A percentile compares a stretch with the other conserved stretches of the same genome.
phyloP scores from a whole-genome alignment of 1,140 invertebrate species.

The Zaprionus davidi region DNA sequence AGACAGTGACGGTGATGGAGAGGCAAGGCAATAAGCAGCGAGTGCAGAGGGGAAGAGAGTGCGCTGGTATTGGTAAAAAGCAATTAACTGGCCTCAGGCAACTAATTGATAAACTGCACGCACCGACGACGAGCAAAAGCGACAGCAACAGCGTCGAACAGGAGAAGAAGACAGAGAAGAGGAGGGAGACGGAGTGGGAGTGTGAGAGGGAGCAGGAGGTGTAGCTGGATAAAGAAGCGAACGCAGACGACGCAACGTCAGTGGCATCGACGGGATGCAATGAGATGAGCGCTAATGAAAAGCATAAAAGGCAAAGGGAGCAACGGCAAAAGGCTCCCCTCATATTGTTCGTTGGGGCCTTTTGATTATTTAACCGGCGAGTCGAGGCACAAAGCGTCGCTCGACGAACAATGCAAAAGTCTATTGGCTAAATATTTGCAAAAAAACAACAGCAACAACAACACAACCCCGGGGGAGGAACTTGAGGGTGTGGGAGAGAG shows the following conservation, averaged over 20 bases:
- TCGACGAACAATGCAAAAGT: conserved; percentile 66
- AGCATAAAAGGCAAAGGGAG: conserved; percentile 55
- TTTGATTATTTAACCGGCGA: conserved; percentile 47
- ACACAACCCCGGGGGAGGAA: not conserved
- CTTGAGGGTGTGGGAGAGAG: not conserved
- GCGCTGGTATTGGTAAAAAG: conserved; percentile 43
- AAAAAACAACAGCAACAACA: conserved; percentile 26
- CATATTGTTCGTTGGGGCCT: conserved; percentile 5
- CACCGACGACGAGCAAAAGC: conserved; percentile 15
- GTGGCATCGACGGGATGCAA: conserved; percentile 52
- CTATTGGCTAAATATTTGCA: conserved; percentile 79
- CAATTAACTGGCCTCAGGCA: conserved; percentile 70
- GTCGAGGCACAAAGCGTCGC: conserved; percentile 64
- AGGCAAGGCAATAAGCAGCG: not conserved
- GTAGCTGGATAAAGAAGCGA: not conserved
- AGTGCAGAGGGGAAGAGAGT: too few relatives aligned
- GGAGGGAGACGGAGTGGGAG: not conserved
- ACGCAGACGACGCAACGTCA: conserved; percentile 33
- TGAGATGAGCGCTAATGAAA: conserved; percentile 69
- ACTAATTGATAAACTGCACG: conserved; percentile 80
- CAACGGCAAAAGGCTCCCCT: not conserved
- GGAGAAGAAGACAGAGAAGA: not conserved
- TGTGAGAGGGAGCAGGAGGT: not conserved
- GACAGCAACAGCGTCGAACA: not conserved
- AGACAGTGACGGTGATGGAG: not conserved